These are phyloP conservation scores for Bostrychus sinensis DNA, from an alignment of 2,113 vertebrate species.

Conservation along the genomic window DNA sequence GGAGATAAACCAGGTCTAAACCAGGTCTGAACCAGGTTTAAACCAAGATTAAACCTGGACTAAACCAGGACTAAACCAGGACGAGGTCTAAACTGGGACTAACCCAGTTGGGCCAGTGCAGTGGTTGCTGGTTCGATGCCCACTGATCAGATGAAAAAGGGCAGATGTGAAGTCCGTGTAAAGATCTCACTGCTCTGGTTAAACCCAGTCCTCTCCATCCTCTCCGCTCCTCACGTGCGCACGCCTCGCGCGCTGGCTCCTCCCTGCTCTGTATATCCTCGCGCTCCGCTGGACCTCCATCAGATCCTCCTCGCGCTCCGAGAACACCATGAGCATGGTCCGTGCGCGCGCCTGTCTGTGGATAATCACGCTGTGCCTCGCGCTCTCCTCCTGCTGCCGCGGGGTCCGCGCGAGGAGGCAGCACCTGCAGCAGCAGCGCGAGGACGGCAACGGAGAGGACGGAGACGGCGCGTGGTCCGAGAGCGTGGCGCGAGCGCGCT, in stretches of 20 bases:
- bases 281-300: neutral
- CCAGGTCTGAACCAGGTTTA: too few species aligned
- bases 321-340: neutral
- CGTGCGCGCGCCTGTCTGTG: constrained; percentile 14
- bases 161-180: too few species aligned
- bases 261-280: neutral
- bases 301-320: neutral
- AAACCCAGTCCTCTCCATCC: neutral
- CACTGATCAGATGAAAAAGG: too few species aligned
- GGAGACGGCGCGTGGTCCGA: constrained; percentile 77
- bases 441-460: constrained; percentile 64
- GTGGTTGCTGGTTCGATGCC: too few species aligned
- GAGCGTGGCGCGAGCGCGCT: constrained; percentile 82
- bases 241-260: constrained; percentile 3
- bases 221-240: neutral
- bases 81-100: too few species aligned
- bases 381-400: constrained; percentile 68
- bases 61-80: too few species aligned
- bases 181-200: too few species aligned
- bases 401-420: constrained; percentile 64
- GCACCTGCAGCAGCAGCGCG: neutral
- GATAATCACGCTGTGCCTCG: constrained; percentile 54
- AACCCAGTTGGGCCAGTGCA: too few species aligned
- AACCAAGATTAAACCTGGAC: too few species aligned
- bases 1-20: too few species aligned